Base-by-base conservation (phyloP, 2,888 invertebrate species). In the Latheticus oryzae region DNA sequence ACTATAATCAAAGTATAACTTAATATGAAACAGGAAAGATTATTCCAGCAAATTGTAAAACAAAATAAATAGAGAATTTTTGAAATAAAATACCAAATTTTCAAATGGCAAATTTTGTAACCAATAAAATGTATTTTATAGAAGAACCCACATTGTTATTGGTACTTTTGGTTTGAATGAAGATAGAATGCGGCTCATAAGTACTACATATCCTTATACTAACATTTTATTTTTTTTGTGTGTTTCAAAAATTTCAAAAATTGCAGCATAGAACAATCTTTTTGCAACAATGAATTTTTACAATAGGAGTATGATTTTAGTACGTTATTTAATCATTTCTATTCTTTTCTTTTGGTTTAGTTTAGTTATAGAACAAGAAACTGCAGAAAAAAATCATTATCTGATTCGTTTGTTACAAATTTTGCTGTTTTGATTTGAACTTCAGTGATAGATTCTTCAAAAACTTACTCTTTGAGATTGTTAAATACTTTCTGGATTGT, bases 201-300 rank as follows among this genome's bases (percentile, higher is more conserved):
- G 74, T 42, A 35, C 65, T 2, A 69, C 69, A 8, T 30, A 62
- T 7, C 65, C 72, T 1, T 72, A 73, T 47, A 61, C 68, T 19
- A 68, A 70, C 32, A 75, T 74, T 54, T n/a, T 65, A 5, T 56
- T 70, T 9, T 59, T 62, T 2, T 73, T 71, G 68, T 70, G 74
- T 33, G 74, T 75, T 1, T 70, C 75, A 0, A 69, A 71, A 40
- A 71, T 73, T 3, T 52, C 62, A 32, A 58, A 53, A 26, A 24
- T 60, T 4, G 54, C 67, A 0, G 58, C 66, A 32, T 73, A 72
- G 72, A 58, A 54, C 8, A 64, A 64, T 40, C 38, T 71, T 2
- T 35, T 64, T 1, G 56, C 66, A 3, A 19, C 37, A 1, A 23
- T 50, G 24, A 13, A 12, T 15, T 12, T 35, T 2, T 5, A 55